Evolutionary conservation across 2,113 vertebrate genomes (phyloP), one percentile per base, ranked within the genome.

Genomic region (Micromys minutus): DNA sequence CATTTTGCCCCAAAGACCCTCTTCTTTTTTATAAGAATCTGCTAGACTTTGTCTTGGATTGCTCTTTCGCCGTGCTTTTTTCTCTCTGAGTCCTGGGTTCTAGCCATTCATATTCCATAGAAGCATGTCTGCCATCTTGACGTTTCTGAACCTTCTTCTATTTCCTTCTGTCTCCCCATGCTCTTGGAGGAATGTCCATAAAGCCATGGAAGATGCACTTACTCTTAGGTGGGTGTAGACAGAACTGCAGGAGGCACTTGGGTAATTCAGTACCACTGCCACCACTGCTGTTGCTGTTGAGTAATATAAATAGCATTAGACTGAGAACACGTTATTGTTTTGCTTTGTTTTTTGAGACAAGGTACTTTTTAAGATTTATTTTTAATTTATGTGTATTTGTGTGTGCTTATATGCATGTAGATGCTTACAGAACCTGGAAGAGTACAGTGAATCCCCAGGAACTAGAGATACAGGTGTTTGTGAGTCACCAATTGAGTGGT

Each of bases 111-210:
- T 79, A 45, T 67, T 96, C 63, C 17, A 45, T n/a, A 87, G 69
- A 94, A 97, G 69, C 45, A 76, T 10, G 0, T 94, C 91, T 31
- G 67, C 91, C 61, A 93, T 95, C 94, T 84, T 92, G 47, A 87
- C 92, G 93, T 65, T 83, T 94, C 92, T 93, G 42, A 95, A 12
- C 42, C 26, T 88, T 92, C n/a, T n/a, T n/a, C n/a, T n/a, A n/a
- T 86, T 90, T 69, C 55, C 76, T 93, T 92, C 83, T 95, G 57
- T 91, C 96, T 87, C 89, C 63, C 89, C 92, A 91, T 80, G 5
- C 93, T 96, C 90, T 96, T 63, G 72, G 88, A 67, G 89, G 89
- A 94, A 71, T 69, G 45, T 81, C 94, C 50, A 31, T 91, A 13
- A 45, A 91, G 31, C 19, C 96, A 42, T 57, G 87, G 90, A 97